Evolutionary conservation across 2,113 vertebrate species (phyloP), one percentile per base, ranked within the genome.

Genomic region (Chionodraco myersi): DNA sequence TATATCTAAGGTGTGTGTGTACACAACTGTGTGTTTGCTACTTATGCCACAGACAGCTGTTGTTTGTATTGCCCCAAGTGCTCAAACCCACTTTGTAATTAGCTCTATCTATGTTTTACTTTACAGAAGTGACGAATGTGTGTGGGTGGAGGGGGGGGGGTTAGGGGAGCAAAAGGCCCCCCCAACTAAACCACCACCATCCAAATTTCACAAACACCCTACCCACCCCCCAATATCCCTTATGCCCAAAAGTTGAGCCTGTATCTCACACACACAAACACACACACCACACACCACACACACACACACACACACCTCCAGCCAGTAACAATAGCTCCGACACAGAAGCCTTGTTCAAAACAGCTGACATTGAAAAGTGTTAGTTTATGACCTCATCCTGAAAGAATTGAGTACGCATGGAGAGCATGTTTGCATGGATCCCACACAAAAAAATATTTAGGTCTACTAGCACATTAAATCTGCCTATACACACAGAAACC

Each of bases 31-130:
- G 88, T 89, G 84, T 89, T 84, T 90, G 87, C 86, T 90, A 41
- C 86, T 88, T 74, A 75, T 84, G 89, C 82, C 89, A 89, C 77
- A 90, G 89, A 91, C 90, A 93, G 90, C 91, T 94, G 91, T 86
- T 93, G 88, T 92, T 93, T 90, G 88, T 67, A 54, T 84, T 75
- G 86, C 79, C 85, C 81, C 65, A 34, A 90, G 84, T 85, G 82
- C 88, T 89, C 71, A 57, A 64, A 85, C 77, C 34, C 30, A 88
- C 90, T 88, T 89, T 88, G 91, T 87, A 92, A 93, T 93, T 90
- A 91, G 82, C 58, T 74, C 76, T 80, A 75, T 87, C 79, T 86
- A 59, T 68, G 85, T 77, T 91, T 82, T 84, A 91, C 86, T 82
- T 86, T 79, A 73, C 78, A 70, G 62, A 84, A 82, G 58, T 70